A percentile compares a stretch with the other conserved stretches of the same genome.
Conservation (phyloP, 2,888 invertebrate genomes). For the Tenthredo livida region DNA sequence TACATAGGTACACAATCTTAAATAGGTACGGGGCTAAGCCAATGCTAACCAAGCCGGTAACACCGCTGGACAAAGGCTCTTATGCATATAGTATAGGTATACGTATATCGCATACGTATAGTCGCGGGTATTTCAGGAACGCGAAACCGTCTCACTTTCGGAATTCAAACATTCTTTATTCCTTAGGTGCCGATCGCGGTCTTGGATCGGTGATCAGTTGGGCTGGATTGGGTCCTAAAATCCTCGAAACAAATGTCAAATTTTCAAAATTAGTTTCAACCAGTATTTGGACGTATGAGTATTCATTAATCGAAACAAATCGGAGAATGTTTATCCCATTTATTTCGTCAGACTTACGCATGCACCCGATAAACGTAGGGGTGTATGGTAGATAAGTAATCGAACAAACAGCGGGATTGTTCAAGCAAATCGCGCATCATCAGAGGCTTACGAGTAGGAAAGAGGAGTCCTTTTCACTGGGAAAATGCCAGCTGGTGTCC, state of each 20-base stretch:
- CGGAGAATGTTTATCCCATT: neutral
- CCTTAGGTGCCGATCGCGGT: neutral
- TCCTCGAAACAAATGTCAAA: neutral
- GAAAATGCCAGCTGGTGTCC: slow-evolving; percentile 58
- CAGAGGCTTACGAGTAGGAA: slow-evolving; percentile 51
- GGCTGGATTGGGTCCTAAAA: neutral
- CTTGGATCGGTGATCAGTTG: neutral
- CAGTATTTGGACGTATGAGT: neutral
- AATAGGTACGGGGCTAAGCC: slow-evolving; percentile 59
- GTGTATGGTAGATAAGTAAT: slow-evolving; percentile 35
- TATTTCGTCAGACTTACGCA: neutral
- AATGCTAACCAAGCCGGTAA: slow-evolving; percentile 74
- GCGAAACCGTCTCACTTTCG: slow-evolving; percentile 47
- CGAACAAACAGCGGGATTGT: slow-evolving; percentile 45
- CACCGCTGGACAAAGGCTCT: slow-evolving; percentile 70
- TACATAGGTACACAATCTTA: slow-evolving; percentile 65
- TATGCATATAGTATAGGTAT: neutral
- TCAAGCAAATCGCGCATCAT: slow-evolving; percentile 55
- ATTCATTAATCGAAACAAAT: slow-evolving; percentile 1
- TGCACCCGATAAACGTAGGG: neutral
- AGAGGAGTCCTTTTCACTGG: slow-evolving; percentile 51
- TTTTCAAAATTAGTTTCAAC: neutral
- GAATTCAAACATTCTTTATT: slow-evolving; percentile 24
- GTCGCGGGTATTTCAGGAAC: slow-evolving; percentile 48
- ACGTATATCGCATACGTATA: too few relatives aligned